phyloP scores from a whole-genome alignment of 2,113 vertebrate genomes.

The Gobius niger region DNA sequence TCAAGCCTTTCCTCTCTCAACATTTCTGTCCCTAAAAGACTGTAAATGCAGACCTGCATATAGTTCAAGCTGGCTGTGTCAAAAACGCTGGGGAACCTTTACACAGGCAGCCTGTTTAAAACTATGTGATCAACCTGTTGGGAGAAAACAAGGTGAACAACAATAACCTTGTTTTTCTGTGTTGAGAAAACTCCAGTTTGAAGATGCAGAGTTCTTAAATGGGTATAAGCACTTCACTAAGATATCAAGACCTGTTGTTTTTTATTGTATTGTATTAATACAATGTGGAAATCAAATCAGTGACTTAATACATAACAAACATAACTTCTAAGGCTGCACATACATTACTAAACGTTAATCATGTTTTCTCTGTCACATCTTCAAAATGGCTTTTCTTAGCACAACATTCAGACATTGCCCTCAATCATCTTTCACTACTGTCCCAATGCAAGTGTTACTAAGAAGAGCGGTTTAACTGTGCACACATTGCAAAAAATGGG shows the following conservation, averaged over 20 bases:
- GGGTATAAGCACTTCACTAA: neutral
- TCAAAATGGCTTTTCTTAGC: conserved; percentile 4
- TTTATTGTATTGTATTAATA: neutral
- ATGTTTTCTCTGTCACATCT: neutral
- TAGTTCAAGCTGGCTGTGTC: conserved; percentile 37
- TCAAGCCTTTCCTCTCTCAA: conserved; percentile 50
- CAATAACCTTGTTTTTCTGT: conserved; percentile 4
- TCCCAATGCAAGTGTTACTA: neutral
- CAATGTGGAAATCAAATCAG: neutral
- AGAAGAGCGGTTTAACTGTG: conserved; percentile 3
- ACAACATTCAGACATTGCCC: conserved; percentile 3
- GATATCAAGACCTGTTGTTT: neutral
- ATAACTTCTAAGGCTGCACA: neutral
- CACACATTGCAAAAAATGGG: conserved; percentile 1
- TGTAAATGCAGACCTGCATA: conserved; percentile 65
- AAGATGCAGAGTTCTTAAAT: neutral
- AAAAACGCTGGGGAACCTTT: conserved; percentile 62
- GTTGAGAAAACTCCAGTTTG: conserved; percentile 4
- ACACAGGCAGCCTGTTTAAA: conserved; percentile 68
- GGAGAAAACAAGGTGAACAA: conserved; percentile 38
- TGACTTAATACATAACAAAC: neutral
- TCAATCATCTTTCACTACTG: conserved; percentile 4
- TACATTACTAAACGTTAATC: too few species aligned
- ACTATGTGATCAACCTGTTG: conserved; percentile 28
- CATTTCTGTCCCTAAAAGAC: conserved; percentile 64